A percentile compares a stretch with the other conserved stretches of the same genome.
Conservation (phyloP, 2,888 invertebrate genomes). For the Yponomeuta sedellus region DNA sequence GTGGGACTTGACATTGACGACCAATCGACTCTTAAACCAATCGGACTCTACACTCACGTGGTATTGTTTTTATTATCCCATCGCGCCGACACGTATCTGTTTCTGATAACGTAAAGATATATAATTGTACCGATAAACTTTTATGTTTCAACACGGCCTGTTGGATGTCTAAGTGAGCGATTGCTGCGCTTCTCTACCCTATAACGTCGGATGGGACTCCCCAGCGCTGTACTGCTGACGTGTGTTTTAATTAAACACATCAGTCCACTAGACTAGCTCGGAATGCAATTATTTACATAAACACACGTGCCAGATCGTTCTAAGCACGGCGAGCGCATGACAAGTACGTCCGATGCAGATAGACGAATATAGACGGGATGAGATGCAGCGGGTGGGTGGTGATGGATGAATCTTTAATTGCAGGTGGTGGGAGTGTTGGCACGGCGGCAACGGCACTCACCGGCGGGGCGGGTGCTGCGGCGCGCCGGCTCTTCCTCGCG, state of each 20-base stretch:
- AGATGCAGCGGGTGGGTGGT: conserved; percentile 6
- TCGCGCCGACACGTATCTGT: conserved; percentile 39
- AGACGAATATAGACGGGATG: conserved; percentile 29
- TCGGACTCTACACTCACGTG: conserved; percentile 49
- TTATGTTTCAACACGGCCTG: neutral
- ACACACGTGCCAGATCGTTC: conserved; percentile 39
- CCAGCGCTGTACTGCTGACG: conserved; percentile 21
- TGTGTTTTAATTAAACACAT: conserved; percentile 41
- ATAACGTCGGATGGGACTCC: conserved; percentile 23
- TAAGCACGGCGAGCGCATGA: conserved; percentile 15
- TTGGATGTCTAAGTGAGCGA: neutral
- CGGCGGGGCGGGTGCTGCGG: conserved; percentile 80
- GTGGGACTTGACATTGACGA: conserved; percentile 31
- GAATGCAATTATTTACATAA: conserved; percentile 60
- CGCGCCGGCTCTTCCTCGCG: conserved; percentile 81
- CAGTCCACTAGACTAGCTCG: conserved; percentile 34
- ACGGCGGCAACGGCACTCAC: conserved; percentile 63
- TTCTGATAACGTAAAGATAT: conserved; percentile 49
- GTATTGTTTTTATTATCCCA: conserved; percentile 69
- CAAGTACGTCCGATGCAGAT: conserved; percentile 27
- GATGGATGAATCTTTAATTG: conserved; percentile 42
- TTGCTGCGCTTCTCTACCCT: conserved; percentile 37
- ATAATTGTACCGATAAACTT: conserved; percentile 23
- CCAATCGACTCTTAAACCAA: conserved; percentile 15
- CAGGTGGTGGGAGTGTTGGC: conserved; percentile 27